Conservation (phyloP, 2,113 vertebrate genomes). For the Gallinago jamesoni region DNA sequence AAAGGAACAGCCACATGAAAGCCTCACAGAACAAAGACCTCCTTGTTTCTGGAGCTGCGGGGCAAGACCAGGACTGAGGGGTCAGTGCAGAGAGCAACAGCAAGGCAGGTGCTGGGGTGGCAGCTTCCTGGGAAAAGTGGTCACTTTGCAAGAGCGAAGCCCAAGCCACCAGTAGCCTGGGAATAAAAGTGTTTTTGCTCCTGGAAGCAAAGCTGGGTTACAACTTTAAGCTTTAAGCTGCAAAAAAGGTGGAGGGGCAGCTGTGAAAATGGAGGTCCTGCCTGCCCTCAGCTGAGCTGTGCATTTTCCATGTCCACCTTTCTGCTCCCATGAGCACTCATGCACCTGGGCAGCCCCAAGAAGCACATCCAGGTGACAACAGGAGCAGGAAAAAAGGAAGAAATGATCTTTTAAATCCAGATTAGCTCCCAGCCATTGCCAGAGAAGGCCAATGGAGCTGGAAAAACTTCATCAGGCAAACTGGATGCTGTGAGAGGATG, state of each 20-base stretch:
- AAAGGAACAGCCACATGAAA: not conserved
- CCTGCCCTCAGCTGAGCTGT: not conserved
- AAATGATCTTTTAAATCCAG: not conserved
- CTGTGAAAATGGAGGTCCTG: not conserved
- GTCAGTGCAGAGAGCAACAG: not conserved
- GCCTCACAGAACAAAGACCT: accelerated
- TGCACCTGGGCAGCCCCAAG: not conserved
- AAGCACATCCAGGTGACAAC: not conserved
- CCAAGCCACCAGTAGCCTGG: not conserved
- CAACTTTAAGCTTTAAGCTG: not conserved
- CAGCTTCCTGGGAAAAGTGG: not conserved
- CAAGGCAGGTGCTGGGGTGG: too few relatives aligned
- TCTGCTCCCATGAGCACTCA: not conserved
- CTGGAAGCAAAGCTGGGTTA: not conserved
- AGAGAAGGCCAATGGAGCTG: not conserved
- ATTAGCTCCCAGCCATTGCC: not conserved
- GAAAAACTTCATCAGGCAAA: not conserved
- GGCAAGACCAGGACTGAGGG: not conserved
- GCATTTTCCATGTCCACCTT: not conserved
- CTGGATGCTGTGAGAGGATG: not conserved
- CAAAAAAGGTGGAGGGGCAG: not conserved
- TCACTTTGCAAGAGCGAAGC: not conserved
- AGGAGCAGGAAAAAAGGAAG: not conserved
- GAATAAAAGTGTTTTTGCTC: not conserved
- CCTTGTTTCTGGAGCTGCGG: not conserved